Conservation (phyloP, 2,888 invertebrate species). For the Oxytorus armatus region DNA sequence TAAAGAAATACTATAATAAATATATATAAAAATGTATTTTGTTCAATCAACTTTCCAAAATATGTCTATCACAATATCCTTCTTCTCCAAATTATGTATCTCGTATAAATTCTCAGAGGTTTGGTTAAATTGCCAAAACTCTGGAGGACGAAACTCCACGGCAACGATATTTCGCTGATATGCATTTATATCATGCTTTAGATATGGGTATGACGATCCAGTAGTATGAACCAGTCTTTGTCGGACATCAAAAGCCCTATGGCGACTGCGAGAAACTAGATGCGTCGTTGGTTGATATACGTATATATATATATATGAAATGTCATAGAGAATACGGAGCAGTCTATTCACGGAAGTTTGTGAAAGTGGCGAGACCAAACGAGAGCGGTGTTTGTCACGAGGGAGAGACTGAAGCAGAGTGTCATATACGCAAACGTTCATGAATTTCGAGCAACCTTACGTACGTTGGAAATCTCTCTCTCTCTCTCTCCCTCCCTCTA, state of each 20-base stretch:
- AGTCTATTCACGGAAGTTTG: conserved; percentile 42
- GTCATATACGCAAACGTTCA: conserved; percentile 17
- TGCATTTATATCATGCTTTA: too few species aligned
- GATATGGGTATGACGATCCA: conserved; percentile 1
- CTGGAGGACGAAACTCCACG: not conserved
- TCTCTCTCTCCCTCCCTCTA: conserved; percentile 13
- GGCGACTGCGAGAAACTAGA: not conserved
- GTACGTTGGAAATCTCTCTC: not conserved
- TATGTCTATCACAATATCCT: too few species aligned
- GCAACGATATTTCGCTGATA: too few species aligned
- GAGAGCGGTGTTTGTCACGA: conserved; percentile 11
- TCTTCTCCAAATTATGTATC: too few species aligned
- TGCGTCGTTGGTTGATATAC: not conserved
- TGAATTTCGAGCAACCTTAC: conserved; percentile 46
- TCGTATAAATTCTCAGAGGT: too few species aligned
- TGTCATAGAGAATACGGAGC: not conserved
- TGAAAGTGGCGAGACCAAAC: conserved; percentile 16
- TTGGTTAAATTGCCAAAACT: too few species aligned
- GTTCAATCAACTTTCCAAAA: too few species aligned
- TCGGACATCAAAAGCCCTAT: conserved; percentile 1
- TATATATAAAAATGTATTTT: too few species aligned
- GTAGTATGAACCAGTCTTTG: conserved; percentile 10
- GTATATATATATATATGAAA: not conserved
- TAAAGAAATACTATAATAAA: too few species aligned
- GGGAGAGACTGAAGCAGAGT: not conserved